Conservation (phyloP, 2,797 vertebrate species). For the Girardinus metallicus region DNA sequence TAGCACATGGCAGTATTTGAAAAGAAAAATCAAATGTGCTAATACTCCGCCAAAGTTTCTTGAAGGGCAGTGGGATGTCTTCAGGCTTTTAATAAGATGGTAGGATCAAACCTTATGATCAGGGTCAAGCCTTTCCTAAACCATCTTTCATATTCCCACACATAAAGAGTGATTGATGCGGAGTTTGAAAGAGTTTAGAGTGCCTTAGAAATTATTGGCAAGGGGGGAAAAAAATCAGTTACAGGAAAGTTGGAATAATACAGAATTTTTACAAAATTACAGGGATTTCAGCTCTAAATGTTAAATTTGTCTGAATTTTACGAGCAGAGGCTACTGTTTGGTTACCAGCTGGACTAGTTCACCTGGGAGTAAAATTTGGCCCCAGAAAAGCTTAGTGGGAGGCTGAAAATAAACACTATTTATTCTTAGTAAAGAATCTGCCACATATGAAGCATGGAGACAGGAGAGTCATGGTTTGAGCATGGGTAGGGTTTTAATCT, state of each 20-base stretch:
- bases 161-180: background rate
- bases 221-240: background rate
- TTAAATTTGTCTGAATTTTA: background rate
- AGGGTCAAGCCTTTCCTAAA: conserved; percentile 2
- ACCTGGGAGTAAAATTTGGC: background rate
- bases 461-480: background rate
- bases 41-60: conserved; percentile 33
- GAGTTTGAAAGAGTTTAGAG: background rate
- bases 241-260: background rate
- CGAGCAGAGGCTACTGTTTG: background rate
- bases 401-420: background rate
- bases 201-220: background rate
- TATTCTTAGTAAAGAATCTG: background rate
- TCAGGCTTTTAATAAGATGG: conserved; percentile 2
- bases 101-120: conserved; percentile 11
- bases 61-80: conserved; percentile 14
- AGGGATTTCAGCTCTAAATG: background rate
- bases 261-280: background rate
- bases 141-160: background rate
- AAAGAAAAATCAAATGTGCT: conserved; percentile 22
- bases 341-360: background rate
- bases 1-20: conserved; percentile 34
- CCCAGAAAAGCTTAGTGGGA: background rate
- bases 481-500: background rate
- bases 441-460: background rate